Conservation (phyloP, 30 jellyfish, hydroid and myxozoan genomes). For the Hydra vulgaris region DNA sequence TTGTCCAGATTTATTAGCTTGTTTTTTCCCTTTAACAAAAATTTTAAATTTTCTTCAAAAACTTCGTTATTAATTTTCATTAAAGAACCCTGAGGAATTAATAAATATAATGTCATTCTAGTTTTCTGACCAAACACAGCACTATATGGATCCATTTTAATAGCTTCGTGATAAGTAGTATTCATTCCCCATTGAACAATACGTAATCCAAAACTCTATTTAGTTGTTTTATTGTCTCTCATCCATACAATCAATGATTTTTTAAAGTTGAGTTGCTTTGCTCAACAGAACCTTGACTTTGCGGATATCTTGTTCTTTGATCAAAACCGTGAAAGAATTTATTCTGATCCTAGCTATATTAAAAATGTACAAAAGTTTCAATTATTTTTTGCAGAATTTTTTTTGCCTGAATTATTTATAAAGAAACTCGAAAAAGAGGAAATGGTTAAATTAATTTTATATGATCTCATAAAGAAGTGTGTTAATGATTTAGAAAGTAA, state of each 20-base stretch:
- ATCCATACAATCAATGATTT: neutral
- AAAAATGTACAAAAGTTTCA: too few species aligned
- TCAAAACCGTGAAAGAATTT: too few species aligned
- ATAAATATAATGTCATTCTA: neutral
- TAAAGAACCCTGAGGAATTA: neutral
- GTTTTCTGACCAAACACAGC: neutral
- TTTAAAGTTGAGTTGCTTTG: neutral
- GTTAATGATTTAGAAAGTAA: too few species aligned
- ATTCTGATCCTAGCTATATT: too few species aligned
- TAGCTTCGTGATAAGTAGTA: neutral
- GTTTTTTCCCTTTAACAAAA: neutral
- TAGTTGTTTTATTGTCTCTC: neutral
- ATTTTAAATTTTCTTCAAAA: neutral
- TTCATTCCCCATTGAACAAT: neutral
- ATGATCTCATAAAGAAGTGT: too few species aligned
- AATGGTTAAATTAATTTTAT: too few species aligned
- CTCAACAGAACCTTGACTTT: slow-evolving; percentile 6
- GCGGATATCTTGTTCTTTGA: too few species aligned
- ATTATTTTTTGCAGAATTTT: too few species aligned
- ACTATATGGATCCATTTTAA: neutral
- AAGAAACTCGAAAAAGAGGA: too few species aligned
- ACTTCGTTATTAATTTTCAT: neutral
- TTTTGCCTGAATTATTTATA: too few species aligned
- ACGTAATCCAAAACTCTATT: neutral
- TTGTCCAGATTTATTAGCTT: neutral